phyloP scores from a whole-genome alignment of 2,888 invertebrate species.

The Odontocerum albicorne region DNA sequence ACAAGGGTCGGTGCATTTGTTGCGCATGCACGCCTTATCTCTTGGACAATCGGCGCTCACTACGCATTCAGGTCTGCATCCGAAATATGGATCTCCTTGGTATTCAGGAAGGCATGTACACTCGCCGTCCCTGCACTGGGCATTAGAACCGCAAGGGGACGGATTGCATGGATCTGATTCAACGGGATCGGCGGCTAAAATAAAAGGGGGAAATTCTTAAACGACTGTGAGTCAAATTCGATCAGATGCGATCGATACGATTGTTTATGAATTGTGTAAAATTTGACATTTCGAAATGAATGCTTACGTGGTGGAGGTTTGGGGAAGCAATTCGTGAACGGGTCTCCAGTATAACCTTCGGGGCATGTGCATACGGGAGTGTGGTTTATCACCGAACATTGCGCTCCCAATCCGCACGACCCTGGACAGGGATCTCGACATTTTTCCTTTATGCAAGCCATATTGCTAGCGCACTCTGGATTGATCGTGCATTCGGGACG shows the following conservation, averaged over 20 bases:
- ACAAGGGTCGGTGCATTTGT: constrained; percentile 73
- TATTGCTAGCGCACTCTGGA: constrained; percentile 66
- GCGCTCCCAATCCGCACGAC: constrained; percentile 63
- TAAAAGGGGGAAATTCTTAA: constrained; percentile 38
- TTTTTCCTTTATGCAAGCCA: constrained; percentile 66
- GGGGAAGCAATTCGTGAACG: constrained; percentile 54
- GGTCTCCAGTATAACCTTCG: constrained; percentile 63
- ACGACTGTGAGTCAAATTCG: too few species aligned
- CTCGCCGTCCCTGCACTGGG: constrained; percentile 67
- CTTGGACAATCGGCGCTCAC: constrained; percentile 72
- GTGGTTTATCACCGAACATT: constrained; percentile 64
- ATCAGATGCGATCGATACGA: too few species aligned
- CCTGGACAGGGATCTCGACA: constrained; percentile 70
- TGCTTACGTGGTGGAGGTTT: constrained; percentile 54
- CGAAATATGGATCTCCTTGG: constrained; percentile 74
- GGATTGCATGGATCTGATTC: constrained; percentile 64
- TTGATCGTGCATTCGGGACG: constrained; percentile 67
- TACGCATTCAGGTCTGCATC: constrained; percentile 77
- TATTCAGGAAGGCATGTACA: constrained; percentile 75
- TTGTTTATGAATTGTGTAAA: too few species aligned
- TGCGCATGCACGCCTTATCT: constrained; percentile 68
- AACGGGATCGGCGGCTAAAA: constrained; percentile 35
- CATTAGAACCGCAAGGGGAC: constrained; percentile 73
- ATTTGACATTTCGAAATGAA: too few species aligned
- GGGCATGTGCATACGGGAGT: constrained; percentile 64